phyloP scores from a whole-genome alignment of 2,797 vertebrate species.

The Anguilla anguilla region DNA sequence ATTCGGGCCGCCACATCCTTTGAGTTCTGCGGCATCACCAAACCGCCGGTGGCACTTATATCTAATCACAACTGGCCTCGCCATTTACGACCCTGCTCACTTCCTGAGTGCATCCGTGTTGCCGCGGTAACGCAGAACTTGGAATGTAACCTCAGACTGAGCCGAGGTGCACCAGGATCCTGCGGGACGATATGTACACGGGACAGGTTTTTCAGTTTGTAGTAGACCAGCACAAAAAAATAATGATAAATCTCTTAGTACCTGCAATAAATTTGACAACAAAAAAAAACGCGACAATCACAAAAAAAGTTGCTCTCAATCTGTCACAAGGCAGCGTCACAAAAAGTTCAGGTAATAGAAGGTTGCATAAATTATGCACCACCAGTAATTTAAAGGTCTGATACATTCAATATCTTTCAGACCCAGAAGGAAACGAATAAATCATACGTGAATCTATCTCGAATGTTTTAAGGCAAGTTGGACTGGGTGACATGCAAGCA shows the following conservation, averaged over 20 bases:
- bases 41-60: background rate
- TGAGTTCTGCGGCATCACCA: background rate
- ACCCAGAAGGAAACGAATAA: background rate
- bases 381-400: background rate
- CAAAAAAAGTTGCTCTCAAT: background rate
- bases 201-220: background rate
- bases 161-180: background rate
- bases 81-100: too few relatives aligned
- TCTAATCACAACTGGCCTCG: background rate
- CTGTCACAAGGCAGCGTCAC: background rate
- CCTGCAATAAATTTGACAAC: background rate
- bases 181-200: background rate
- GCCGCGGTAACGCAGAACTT: background rate
- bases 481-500: background rate
- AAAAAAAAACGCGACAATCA: background rate
- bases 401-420: too few relatives aligned
- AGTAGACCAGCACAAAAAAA: background rate
- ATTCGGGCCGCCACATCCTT: background rate
- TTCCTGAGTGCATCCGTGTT: background rate
- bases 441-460: background rate
- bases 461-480: slow-evolving; percentile 34
- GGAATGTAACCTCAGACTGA: background rate
- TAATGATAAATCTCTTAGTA: background rate
- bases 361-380: background rate
- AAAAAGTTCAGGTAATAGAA: background rate